Evolutionary conservation across 2,888 invertebrate genomes (phyloP).

Genomic region (Mythimna vitellina): DNA sequence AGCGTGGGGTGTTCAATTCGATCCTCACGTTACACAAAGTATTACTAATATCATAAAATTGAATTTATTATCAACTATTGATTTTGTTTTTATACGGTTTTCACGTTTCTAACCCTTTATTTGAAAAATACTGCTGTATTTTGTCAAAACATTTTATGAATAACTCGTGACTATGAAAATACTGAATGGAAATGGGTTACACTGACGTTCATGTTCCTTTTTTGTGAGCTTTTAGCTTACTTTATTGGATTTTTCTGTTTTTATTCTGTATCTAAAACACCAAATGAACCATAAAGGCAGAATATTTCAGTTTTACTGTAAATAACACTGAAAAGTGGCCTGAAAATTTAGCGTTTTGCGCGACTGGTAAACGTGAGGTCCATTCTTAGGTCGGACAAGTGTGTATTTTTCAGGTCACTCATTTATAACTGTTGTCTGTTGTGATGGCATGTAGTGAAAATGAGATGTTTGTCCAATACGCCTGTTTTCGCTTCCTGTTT

Average conservation of each 20-base stretch:
- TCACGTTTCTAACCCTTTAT: neutral
- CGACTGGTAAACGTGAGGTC: too few relatives aligned
- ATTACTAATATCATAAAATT: neutral
- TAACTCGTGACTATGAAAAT: neutral
- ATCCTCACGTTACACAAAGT: neutral
- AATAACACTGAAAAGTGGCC: too few relatives aligned
- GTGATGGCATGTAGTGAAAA: neutral
- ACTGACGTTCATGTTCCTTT: neutral
- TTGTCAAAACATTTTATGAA: neutral
- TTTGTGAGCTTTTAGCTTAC: constrained; percentile 1
- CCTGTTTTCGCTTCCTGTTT: neutral
- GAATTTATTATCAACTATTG: neutral
- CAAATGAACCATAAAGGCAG: neutral
- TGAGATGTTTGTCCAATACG: neutral
- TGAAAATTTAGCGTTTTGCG: too few relatives aligned
- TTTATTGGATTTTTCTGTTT: constrained; percentile 13
- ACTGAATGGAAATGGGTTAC: neutral
- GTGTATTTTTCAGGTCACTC: neutral
- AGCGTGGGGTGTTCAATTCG: too few relatives aligned
- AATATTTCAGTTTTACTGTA: neutral
- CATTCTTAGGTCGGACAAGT: neutral
- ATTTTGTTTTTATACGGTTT: neutral
- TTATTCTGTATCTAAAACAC: neutral
- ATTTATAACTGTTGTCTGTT: neutral
- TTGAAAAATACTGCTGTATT: neutral